phyloP scores from a whole-genome alignment of 2,888 invertebrate genomes.

The Bibio marci region DNA sequence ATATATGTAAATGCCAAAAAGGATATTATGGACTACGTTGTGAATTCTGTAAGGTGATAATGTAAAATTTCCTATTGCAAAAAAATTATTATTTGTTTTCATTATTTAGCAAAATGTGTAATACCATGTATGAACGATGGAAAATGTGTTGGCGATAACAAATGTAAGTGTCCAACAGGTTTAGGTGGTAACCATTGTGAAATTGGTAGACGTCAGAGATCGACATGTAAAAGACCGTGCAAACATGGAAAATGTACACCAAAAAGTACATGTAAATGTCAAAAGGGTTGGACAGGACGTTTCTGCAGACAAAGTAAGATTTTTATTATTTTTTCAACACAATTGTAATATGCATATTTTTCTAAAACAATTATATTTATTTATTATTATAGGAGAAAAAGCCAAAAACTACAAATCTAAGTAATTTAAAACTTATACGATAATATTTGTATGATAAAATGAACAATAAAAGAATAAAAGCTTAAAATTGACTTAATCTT shows the following conservation, averaged over 20 bases:
- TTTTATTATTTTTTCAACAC: too few relatives aligned
- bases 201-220: slow-evolving; percentile 57
- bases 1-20: slow-evolving; percentile 79
- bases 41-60: slow-evolving; percentile 74
- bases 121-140: slow-evolving; percentile 86
- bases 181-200: slow-evolving; percentile 83
- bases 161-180: slow-evolving; percentile 73
- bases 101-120: slow-evolving; percentile 57
- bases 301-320: slow-evolving; percentile 57
- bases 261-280: slow-evolving; percentile 56
- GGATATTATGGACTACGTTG: slow-evolving; percentile 82
- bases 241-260: slow-evolving; percentile 59
- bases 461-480: too few relatives aligned
- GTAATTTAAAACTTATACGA: too few relatives aligned
- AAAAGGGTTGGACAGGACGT: slow-evolving; percentile 68
- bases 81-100: slow-evolving; percentile 1
- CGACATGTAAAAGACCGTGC: slow-evolving; percentile 56
- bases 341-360: too few relatives aligned
- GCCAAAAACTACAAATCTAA: too few relatives aligned
- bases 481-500: too few relatives aligned
- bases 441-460: too few relatives aligned
- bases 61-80: too few relatives aligned
- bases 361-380: too few relatives aligned
- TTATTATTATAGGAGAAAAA: too few relatives aligned
- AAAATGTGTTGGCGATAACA: slow-evolving; percentile 74